A percentile compares a stretch with the other conserved stretches of the same genome.
Conservation (phyloP, 2,797 vertebrate species). For the Dallia pectoralis region DNA sequence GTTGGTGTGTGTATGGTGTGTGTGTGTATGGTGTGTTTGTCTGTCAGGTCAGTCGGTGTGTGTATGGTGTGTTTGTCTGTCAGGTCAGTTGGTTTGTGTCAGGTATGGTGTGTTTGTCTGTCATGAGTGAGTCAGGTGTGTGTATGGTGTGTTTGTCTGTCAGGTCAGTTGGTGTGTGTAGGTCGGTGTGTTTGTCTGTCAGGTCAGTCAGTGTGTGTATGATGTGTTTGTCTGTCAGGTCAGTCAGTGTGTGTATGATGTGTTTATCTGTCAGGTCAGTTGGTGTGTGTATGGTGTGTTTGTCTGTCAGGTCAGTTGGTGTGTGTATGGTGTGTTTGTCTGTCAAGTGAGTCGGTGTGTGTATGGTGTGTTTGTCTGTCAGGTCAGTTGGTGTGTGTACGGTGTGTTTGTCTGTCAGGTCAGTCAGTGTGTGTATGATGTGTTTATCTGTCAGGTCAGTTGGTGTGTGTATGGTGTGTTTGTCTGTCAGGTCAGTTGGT, state of each 20-base stretch:
- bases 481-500: constrained; percentile 52
- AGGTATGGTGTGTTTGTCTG: constrained; percentile 57
- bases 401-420: constrained; percentile 57
- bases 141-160: constrained; percentile 59
- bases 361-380: no score
- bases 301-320: no score
- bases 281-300: no score
- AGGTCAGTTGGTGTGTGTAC: constrained; percentile 57
- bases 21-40: constrained; percentile 59
- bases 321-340: constrained; percentile 58
- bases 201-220: not conserved
- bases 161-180: constrained; percentile 58
- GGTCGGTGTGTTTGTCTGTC: no score
- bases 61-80: constrained; percentile 55
- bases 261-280: no score
- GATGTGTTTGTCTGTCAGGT: not conserved
- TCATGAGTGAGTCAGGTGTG: no score
- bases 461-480: constrained; percentile 58
- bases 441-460: no score
- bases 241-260: constrained; percentile 33
- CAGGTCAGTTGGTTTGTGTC: constrained; percentile 53
- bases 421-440: constrained; percentile 54
- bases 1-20: no score
- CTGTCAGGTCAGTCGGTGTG: constrained; percentile 53
- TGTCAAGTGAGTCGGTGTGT: constrained; percentile 53